phyloP scores from a whole-genome alignment of 1,140 invertebrate species.

The Triops cancriformis region DNA sequence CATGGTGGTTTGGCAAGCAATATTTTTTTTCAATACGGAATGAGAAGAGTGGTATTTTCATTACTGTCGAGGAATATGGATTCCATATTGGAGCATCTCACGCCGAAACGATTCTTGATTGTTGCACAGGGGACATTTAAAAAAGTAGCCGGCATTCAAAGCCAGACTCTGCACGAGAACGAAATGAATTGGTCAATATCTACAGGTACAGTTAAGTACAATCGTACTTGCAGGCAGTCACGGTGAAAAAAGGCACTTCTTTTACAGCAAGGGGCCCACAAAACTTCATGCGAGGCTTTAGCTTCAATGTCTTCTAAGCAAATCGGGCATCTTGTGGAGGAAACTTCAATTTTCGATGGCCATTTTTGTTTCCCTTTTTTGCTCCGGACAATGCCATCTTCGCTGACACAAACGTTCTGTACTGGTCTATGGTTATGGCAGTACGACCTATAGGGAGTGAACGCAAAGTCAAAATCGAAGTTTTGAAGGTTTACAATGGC shows the following conservation, averaged over 20 bases:
- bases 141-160: slow-evolving; percentile 55
- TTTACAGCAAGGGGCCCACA: slow-evolving; percentile 54
- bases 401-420: slow-evolving; percentile 41
- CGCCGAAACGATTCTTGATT: slow-evolving; percentile 49
- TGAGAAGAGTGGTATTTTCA: neutral
- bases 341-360: slow-evolving; percentile 28
- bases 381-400: neutral
- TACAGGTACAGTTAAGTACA: slow-evolving; percentile 20
- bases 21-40: too few species aligned
- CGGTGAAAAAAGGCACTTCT: slow-evolving; percentile 53
- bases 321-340: slow-evolving; percentile 43
- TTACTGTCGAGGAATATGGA: slow-evolving; percentile 53
- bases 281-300: slow-evolving; percentile 38
- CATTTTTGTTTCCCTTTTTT: slow-evolving; percentile 16
- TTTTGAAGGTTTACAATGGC: slow-evolving; percentile 32
- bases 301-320: slow-evolving; percentile 47
- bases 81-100: slow-evolving; percentile 52
- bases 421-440: slow-evolving; percentile 49
- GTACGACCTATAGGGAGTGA: slow-evolving; percentile 45
- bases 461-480: slow-evolving; percentile 24
- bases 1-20: neutral
- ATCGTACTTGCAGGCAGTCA: slow-evolving; percentile 44
- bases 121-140: slow-evolving; percentile 59
- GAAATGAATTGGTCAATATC: neutral
- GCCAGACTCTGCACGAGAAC: slow-evolving; percentile 46